These are phyloP conservation scores for Margaritifera margaritifera DNA, from an alignment of 2,888 invertebrate genomes.

Conservation along the genomic window DNA sequence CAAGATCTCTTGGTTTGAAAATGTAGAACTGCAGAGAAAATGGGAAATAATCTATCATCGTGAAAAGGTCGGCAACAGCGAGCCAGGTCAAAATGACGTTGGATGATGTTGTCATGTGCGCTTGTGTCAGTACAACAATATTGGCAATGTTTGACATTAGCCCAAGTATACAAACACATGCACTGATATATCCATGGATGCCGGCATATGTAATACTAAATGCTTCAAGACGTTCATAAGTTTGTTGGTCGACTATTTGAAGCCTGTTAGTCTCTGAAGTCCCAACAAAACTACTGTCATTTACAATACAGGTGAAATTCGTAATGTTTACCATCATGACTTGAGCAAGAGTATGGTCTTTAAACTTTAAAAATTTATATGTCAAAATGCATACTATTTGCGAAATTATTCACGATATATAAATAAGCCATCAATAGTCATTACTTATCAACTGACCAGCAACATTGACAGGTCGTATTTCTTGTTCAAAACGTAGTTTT, in stretches of 20 bases:
- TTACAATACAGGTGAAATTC: too few relatives aligned
- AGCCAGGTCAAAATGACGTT: constrained; percentile 89
- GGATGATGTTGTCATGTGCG: constrained; percentile 92
- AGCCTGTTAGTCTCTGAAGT: too few relatives aligned
- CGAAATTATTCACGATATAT: too few relatives aligned
- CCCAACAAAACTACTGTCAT: too few relatives aligned
- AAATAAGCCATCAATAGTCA: too few relatives aligned
- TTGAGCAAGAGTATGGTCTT: too few relatives aligned
- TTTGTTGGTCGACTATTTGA: background rate
- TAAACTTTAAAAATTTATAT: too few relatives aligned
- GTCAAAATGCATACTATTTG: too few relatives aligned
- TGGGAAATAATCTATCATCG: constrained; percentile 91
- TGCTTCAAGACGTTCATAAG: constrained; percentile 27
- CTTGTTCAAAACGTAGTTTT: too few relatives aligned
- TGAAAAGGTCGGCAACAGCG: constrained; percentile 91
- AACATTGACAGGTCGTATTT: too few relatives aligned
- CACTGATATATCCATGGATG: constrained; percentile 88
- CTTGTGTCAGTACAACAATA: constrained; percentile 91
- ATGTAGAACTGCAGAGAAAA: constrained; percentile 83
- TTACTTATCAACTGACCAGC: too few relatives aligned
- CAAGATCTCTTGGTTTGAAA: constrained; percentile 51
- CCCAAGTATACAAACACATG: constrained; percentile 91
- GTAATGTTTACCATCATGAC: too few relatives aligned
- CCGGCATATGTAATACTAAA: constrained; percentile 57
- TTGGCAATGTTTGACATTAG: constrained; percentile 92